phyloP scores from a whole-genome alignment of 1,140 invertebrate genomes.

The Ostrea edulis region DNA sequence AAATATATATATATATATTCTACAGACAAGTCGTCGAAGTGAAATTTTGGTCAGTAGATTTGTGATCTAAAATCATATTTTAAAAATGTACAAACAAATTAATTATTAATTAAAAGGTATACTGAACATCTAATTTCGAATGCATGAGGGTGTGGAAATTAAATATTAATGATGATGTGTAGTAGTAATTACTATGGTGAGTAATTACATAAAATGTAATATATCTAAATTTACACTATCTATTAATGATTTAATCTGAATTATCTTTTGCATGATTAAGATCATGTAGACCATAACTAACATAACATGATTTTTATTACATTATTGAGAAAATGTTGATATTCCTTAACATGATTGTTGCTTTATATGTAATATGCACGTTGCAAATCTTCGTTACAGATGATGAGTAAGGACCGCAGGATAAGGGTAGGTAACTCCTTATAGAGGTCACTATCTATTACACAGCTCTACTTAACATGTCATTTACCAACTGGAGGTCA shows the following conservation, averaged over 20 bases:
- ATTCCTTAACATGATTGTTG: not conserved
- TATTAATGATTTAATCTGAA: no score
- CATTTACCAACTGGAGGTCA: not conserved
- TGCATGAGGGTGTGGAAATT: not conserved
- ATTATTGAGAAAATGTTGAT: not conserved
- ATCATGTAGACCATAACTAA: not conserved
- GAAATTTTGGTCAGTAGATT: constrained; percentile 14
- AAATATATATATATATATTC: not conserved
- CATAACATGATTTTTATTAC: not conserved
- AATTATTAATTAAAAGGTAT: not conserved
- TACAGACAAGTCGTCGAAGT: not conserved
- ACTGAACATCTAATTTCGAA: not conserved
- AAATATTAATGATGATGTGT: not conserved
- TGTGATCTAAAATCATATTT: not conserved
- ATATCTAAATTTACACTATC: no score
- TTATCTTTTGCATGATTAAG: no score
- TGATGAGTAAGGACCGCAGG: constrained; percentile 75
- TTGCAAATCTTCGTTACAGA: constrained; percentile 57
- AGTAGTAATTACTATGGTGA: not conserved
- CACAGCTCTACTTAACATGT: not conserved
- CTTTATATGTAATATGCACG: not conserved
- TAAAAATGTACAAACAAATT: not conserved
- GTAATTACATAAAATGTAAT: no score
- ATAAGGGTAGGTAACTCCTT: constrained; percentile 69
- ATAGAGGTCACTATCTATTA: not conserved